Evolutionary conservation across 2,888 invertebrate species (phyloP), one percentile per base, ranked within the genome.

Genomic region (Drosophila kuntzei): DNA sequence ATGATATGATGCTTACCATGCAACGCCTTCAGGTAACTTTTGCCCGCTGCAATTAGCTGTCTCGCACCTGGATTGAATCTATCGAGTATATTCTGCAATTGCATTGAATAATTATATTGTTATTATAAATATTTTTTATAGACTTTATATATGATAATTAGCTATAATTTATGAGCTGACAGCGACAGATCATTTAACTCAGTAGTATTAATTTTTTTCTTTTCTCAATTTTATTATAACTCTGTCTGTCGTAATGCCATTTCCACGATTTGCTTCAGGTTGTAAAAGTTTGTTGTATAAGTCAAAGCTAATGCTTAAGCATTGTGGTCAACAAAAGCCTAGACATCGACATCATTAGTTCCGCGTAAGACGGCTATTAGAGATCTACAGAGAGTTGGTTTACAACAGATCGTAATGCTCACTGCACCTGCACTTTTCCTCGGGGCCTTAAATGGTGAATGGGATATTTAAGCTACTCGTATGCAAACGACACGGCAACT

Each of bases 1-100:
- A 41, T 18, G 55, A 25, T 44, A 27, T 39, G 51, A 41, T 53
- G 36, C 96, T 96, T 94, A 98, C 98, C 97, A 93, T 98, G 97
- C 90, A 98, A 94, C 87, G 98, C 97, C 93, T 98, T 98, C 88
- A 98, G 94, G 93, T 98, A 98, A 67, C 98, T 97, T 93, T 98
- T 98, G 68, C 98, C 98, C 84, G 98, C 96, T 87, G 96, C 96
- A 93, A 98, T 97, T 94, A 98, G 95, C 93, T 98, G 98, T 90
- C 97, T 95, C 44, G 98, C 97, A 78, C 97, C 97, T 63, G 98
- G 98, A 94, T 98, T 98, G 94, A 98, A 98, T 94, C 98, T 98
- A 92, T 98, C 98, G 94, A 98, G 94, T 93, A 98, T 97, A 92
- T 98, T 98, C 98, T 97, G 95, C 81, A 96, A 96, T 93, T 93